These are phyloP conservation scores for Cassiopea xamachana DNA, from an alignment of 30 jellyfish, hydroid and myxozoan species.

Conservation along the genomic window DNA sequence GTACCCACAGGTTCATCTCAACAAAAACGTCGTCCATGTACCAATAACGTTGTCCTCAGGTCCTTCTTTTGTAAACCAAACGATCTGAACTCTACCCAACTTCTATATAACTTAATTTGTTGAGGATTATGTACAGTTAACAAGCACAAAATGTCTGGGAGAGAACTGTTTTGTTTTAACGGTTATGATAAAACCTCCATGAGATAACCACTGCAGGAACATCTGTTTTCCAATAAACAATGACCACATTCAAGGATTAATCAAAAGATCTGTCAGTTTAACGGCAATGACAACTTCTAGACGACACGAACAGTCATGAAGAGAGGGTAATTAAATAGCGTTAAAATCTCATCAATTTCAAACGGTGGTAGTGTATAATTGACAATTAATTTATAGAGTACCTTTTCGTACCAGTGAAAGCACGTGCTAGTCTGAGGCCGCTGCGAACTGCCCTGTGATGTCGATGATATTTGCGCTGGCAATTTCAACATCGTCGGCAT, in stretches of 20 bases:
- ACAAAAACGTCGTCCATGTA: no score
- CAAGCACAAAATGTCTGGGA: no score
- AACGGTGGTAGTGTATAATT: background rate
- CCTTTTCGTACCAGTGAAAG: background rate
- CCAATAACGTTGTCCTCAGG: no score
- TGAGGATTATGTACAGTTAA: no score
- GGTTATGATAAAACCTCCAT: no score
- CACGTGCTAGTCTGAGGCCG: constrained; percentile 1
- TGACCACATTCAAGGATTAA: background rate
- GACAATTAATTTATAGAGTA: background rate
- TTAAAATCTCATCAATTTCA: background rate
- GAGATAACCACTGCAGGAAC: background rate
- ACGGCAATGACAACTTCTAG: no score
- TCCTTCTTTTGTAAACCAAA: no score
- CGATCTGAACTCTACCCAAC: no score
- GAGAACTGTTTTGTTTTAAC: no score
- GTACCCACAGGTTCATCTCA: no score
- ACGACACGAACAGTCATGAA: no score
- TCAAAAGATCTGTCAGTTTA: background rate
- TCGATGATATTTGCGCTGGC: constrained; percentile 48
- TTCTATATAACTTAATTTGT: no score
- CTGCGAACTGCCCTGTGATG: constrained; percentile 56
- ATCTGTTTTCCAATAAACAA: background rate
- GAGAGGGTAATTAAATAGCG: background rate
- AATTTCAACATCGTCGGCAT: constrained; percentile 26